Evolutionary conservation across 2,888 invertebrate species (phyloP), one percentile per base, ranked within the genome.

Genomic region (Polymixis flavicincta): DNA sequence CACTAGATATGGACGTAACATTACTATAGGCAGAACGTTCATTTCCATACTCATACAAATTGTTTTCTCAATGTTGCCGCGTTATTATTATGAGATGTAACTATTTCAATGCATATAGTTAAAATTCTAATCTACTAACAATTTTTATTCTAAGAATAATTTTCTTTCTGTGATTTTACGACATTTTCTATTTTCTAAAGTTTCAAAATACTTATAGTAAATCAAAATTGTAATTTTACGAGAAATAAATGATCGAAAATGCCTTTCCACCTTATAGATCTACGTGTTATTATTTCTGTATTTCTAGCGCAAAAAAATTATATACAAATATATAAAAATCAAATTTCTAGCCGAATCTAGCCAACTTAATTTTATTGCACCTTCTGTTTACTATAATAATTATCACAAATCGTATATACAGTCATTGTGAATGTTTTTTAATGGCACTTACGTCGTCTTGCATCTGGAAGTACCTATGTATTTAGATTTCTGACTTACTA

Each of bases 361-460:
- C 79, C 19, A 87, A 81, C 84, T 88, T 88, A 85, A 80, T 87
- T 82, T 79, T 89, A 89, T 86, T 89, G 88, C 89, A 89, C 89
- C 79, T 81, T 84, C 77, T 72, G 73, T 78, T 87, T 74, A 85
- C 76, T 83, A 77, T 81, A 80, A 78, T 83, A 84, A 85, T 82
- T 88, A 87, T 88, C 85, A 87, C 87, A 87, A 82, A 85, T 80
- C 68, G 61, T 88, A 73, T 79, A 86, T 73, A 85, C 71, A 84
- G 86, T 85, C 78, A 89, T 83, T 87, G 90, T 89, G 90, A 90
- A 89, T 87, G 88, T 87, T 85, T 83, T 71, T 59, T 85, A 88
- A 87, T 87, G 88, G 87, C 87, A 87, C 88, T 88, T 85, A 72
- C 64, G 60, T 80, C 71, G 42, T 76, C 78, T 77, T 77, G 28